phyloP scores from a whole-genome alignment of 2,113 vertebrate species.

The Bubo scandiacus region DNA sequence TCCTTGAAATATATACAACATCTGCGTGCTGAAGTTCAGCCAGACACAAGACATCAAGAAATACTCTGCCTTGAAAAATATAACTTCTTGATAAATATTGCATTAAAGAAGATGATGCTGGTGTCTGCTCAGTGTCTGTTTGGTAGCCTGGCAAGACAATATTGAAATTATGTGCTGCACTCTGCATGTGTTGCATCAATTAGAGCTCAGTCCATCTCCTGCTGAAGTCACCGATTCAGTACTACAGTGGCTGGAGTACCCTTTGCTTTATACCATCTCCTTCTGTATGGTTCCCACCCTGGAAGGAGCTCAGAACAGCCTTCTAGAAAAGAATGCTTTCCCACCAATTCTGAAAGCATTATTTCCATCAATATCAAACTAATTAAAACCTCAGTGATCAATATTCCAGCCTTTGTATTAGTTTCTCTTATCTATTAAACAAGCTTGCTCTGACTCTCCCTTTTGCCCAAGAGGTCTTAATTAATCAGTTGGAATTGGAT shows the following conservation, averaged over 20 bases:
- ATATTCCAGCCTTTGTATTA: neutral
- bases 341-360: neutral
- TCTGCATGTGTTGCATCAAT: neutral
- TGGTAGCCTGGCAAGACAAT: neutral
- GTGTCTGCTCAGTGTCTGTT: neutral
- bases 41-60: neutral
- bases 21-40: neutral
- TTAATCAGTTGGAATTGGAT: conserved; percentile 4
- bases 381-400: conserved; percentile 3
- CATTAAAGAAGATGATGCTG: conserved; percentile 15
- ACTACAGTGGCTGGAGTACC: neutral
- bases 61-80: neutral
- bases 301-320: neutral
- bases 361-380: conserved; percentile 38
- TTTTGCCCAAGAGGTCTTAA: conserved; percentile 26
- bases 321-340: neutral
- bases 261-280: neutral
- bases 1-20: neutral
- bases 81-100: conserved; percentile 25
- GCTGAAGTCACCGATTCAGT: neutral
- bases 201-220: neutral
- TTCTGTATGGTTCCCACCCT: neutral
- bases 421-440: conserved; percentile 34
- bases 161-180: neutral
- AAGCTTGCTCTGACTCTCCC: neutral